Base-by-base conservation (phyloP, 2,797 vertebrate species). In the Fistularia tabacaria region DNA sequence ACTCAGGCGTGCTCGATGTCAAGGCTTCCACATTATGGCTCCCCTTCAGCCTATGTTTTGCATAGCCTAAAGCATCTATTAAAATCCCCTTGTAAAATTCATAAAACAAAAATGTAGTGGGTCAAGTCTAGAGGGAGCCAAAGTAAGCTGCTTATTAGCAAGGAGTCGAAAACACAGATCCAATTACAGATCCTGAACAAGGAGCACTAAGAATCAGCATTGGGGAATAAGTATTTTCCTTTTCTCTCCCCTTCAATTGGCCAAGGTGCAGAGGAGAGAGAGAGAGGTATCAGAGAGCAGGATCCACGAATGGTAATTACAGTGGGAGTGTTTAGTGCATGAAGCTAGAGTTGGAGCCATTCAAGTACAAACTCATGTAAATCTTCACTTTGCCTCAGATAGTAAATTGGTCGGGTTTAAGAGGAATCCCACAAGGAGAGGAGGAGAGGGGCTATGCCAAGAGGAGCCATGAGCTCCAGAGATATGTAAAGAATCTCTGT, bases 61-160 rank as follows among this genome's bases (percentile, higher is more conserved):
- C 96, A 98, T 98, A 97, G 95, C 96, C 96, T 98, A 98, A 97
- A 98, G 96, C 95, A 94, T 96, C 95, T 97, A 97, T 98, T 98
- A 98, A 98, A 98, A 97, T 95, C 94, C 93, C 93, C 97, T 98
- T 98, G 96, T 98, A 99, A 98, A 98, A 99, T 99, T 98, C 96
- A 98, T 98, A 96, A 97, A 98, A 98, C 93, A 93, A 98, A 90
- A 98, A 97, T 89, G 94, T 93, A 95, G 94, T 94, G 92, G 95
- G 96, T 95, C 95, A 95, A 96, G 94, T 98, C 97, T 96, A 92
- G 92, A 92, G 97, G 97, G 97, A 98, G 90, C 94, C 91, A 93
- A 93, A 98, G 96, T 98, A 98, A 98, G 97, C 95, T 96, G 95
- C 97, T 99, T 99, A 99, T 99, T 98, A 98, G 95, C 94, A 94